These are phyloP conservation scores for Hirundo rustica DNA, from an alignment of 2,797 vertebrate species.

Conservation along the genomic window DNA sequence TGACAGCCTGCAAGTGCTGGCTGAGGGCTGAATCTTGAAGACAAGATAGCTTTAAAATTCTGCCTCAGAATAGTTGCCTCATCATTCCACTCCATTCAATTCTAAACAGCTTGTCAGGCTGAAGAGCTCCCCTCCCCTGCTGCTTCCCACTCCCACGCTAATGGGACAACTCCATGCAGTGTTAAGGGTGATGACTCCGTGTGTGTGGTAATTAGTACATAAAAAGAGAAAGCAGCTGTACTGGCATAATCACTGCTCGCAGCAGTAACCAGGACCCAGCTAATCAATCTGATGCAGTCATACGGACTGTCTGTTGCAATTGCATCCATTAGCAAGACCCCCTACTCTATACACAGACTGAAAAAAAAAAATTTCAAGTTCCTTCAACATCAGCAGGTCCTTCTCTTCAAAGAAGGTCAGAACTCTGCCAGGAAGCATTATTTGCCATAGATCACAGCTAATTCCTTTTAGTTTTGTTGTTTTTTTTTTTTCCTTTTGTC, in stretches of 20 bases:
- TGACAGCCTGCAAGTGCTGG: not conserved
- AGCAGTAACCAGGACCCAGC: constrained; percentile 55
- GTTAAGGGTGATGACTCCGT: constrained; percentile 59
- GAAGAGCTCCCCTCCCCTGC: constrained; percentile 49
- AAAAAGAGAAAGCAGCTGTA: constrained; percentile 61
- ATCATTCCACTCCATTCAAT: constrained; percentile 32
- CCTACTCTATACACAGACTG: constrained; percentile 11
- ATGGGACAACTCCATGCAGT: constrained; percentile 61
- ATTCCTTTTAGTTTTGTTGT: not conserved
- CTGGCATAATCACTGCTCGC: constrained; percentile 51
- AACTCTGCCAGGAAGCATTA: constrained; percentile 6
- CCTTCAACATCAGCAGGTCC: not conserved
- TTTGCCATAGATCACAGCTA: not conserved
- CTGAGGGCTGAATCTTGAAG: constrained; percentile 2
- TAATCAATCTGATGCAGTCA: constrained; percentile 63
- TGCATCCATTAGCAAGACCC: constrained; percentile 63
- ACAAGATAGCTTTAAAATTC: constrained; percentile 3
- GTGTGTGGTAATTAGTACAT: constrained; percentile 55
- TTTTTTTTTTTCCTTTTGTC: not conserved
- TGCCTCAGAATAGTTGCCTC: not conserved
- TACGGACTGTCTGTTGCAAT: constrained; percentile 14
- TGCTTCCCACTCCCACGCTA: constrained; percentile 55
- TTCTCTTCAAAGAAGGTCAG: constrained; percentile 21
- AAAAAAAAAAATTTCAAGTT: not conserved
- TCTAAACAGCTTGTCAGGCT: constrained; percentile 14